Base-by-base conservation (phyloP, 2,113 vertebrate genomes). In the Cheilinus undulatus region DNA sequence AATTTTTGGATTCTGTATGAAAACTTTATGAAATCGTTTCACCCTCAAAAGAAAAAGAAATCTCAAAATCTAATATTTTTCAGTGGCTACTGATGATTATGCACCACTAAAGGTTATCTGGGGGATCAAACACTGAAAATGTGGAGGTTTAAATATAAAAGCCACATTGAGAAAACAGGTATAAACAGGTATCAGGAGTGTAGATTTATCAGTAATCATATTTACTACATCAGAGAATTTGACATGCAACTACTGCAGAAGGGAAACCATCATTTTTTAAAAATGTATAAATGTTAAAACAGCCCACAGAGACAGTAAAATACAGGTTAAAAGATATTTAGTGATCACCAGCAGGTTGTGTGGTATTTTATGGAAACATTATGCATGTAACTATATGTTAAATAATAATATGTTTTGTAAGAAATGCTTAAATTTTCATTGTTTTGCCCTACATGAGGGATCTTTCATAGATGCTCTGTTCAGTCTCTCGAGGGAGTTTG, bases 261-360 rank as follows among this genome's bases (percentile, higher is more conserved):
- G 30, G 7, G 7, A 32, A 22, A 24, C 43, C 48, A 24, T 30
- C 23, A 63, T 58, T 40, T 73, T 63, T 65, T 64, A 79, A 69
- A 73, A 5, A 14, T 52, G 68, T 53, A 19, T 3, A 30, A 26
- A 19, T 73, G 42, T 60, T 49, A 67, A 43, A 66, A 69, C 26
- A 67, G 49, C 30, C 20, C 0, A 3, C 15, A 15, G 20, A 63
- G n/a, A 51, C 46, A 8, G 7, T 32, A 26, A 15, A n/a, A 14
- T 10, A 22, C 46, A 43, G 56, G 14, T 12, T 30, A 49, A 49
- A 43, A n/a, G n/a, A n/a, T n/a, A n/a, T n/a, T n/a, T n/a, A n/a
- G n/a, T 11, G 63, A 42, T 12, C 34, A 30, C 23, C 52, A 54
- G 59, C 0, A 32, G 20, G n/a, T 20, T 57, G 14, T 17, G 8